A percentile compares a stretch with the other conserved stretches of the same genome.
These are phyloP conservation scores for Oegoconia quadripuncta DNA, from an alignment of 2,888 invertebrate species.

Conservation along the genomic window DNA sequence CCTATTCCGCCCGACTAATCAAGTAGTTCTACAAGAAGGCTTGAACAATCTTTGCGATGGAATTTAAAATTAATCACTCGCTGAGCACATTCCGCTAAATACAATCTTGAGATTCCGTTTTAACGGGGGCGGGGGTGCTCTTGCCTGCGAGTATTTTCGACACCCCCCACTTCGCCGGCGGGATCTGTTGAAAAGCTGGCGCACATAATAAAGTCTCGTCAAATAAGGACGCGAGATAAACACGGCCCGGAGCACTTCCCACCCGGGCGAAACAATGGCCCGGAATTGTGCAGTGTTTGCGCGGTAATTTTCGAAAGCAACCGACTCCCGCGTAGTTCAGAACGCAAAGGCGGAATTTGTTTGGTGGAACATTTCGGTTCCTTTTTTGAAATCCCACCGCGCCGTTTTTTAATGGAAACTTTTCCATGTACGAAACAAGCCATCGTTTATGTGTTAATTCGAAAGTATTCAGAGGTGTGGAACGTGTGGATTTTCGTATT, in stretches of 20 bases:
- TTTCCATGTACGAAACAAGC: no score
- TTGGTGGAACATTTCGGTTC: not conserved
- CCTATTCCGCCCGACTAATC: no score
- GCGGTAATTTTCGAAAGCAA: conserved; percentile 40
- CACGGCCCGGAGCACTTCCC: conserved; percentile 16
- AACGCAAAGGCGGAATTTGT: conserved; percentile 20
- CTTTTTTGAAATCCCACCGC: not conserved
- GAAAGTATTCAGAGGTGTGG: no score
- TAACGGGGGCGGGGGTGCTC: conserved; percentile 9
- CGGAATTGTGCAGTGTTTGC: conserved; percentile 40
- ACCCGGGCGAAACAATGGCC: conserved; percentile 27
- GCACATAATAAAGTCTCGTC: conserved; percentile 50
- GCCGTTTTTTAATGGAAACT: no score
- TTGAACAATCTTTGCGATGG: no score
- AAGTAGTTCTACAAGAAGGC: no score
- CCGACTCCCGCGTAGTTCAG: conserved; percentile 16
- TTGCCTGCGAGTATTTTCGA: not conserved
- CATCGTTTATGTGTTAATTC: no score
- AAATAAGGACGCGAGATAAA: conserved; percentile 51
- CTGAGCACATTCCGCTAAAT: no score
- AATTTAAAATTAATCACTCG: conserved; percentile 21
- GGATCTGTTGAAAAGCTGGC: conserved; percentile 37
- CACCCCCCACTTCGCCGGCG: not conserved
- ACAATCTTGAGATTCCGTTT: no score
- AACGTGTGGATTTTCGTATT: no score